These are phyloP conservation scores for Gasterosteus nipponicus DNA, from an alignment of 2,113 vertebrate genomes.

Conservation along the genomic window DNA sequence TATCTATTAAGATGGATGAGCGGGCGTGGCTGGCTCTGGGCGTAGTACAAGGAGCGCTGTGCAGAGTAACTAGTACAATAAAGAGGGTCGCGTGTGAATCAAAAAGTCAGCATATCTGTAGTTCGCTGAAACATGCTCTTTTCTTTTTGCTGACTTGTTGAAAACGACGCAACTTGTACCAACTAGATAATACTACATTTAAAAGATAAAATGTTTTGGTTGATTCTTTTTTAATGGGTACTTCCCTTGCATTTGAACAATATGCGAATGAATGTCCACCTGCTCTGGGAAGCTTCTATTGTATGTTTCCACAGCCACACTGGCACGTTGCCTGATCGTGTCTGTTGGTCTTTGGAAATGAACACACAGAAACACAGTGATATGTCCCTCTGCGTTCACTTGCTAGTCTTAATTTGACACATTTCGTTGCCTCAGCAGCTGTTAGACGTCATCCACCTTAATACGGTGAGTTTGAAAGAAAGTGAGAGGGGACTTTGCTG, in stretches of 20 bases:
- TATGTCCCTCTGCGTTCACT: slow-evolving; percentile 19
- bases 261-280: neutral
- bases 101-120: neutral
- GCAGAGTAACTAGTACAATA: neutral
- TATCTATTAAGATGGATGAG: neutral
- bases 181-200: neutral
- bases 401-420: slow-evolving; percentile 45
- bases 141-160: neutral
- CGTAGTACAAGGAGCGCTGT: neutral
- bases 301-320: neutral
- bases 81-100: neutral
- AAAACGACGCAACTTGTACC: neutral
- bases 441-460: slow-evolving; percentile 43
- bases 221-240: neutral
- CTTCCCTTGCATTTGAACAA: neutral
- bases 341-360: neutral
- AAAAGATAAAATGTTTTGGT: neutral
- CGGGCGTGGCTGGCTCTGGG: neutral
- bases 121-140: neutral
- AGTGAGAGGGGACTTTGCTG: slow-evolving; percentile 20
- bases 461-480: slow-evolving; percentile 31
- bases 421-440: slow-evolving; percentile 68
- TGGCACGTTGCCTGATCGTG: neutral
- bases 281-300: neutral
- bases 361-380: neutral